A percentile compares a stretch with the other conserved stretches of the same genome.
phyloP scores from a whole-genome alignment of 2,113 vertebrate species.

The Sprattus sprattus region DNA sequence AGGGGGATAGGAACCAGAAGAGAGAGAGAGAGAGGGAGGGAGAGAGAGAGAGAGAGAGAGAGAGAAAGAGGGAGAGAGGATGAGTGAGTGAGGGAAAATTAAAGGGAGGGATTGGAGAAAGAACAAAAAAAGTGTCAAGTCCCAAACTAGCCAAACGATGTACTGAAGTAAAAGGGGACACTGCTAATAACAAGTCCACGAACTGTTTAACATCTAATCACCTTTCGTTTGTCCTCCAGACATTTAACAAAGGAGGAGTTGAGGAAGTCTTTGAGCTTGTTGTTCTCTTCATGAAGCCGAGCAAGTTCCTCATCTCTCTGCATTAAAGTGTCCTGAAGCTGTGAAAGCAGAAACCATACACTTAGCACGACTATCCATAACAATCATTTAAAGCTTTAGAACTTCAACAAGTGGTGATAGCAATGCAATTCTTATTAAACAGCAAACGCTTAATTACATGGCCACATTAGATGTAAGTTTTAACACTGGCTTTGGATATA shows the following conservation, averaged over 20 bases:
- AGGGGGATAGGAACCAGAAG: neutral
- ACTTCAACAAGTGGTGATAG: too few relatives aligned
- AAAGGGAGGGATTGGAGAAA: conserved; percentile 21
- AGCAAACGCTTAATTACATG: too few relatives aligned
- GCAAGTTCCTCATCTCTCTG: conserved; percentile 93
- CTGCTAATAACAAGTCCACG: neutral
- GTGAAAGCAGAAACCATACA: conserved; percentile 18
- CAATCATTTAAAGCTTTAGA: neutral
- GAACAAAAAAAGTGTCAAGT: neutral
- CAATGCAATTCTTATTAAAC: too few relatives aligned
- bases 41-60: conserved; percentile 22
- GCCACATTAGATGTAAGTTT: too few relatives aligned
- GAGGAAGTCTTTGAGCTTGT: conserved; percentile 85
- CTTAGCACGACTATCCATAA: neutral
- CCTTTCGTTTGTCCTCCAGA: conserved; percentile 85
- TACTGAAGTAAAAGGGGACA: neutral
- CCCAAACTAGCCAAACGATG: too few relatives aligned
- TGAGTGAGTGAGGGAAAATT: neutral
- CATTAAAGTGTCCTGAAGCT: conserved; percentile 91
- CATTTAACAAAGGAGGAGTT: conserved; percentile 83
- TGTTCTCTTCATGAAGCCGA: conserved; percentile 89
- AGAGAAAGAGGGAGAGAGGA: neutral
- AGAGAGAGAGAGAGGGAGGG: conserved; percentile 16
- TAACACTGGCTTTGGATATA: neutral
- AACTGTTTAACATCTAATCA: conserved; percentile 45